Percentiles rank a stretch among this genome's conserved stretches.
These are phyloP conservation scores for Autographa pulchrina DNA, from an alignment of 2,888 invertebrate genomes.

Conservation along the genomic window DNA sequence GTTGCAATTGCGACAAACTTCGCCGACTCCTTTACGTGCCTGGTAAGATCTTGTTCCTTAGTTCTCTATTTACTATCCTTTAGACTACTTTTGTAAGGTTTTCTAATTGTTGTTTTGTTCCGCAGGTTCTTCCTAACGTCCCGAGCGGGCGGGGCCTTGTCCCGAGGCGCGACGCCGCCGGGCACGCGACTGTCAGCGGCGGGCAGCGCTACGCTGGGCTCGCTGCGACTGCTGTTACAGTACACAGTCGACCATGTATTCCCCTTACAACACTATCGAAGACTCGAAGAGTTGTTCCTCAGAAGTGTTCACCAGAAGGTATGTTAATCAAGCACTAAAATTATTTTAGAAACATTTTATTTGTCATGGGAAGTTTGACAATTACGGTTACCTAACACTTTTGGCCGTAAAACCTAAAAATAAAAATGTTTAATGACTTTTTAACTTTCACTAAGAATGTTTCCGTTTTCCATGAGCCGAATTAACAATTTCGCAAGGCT, in stretches of 20 bases:
- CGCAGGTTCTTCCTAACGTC: slow-evolving; percentile 91
- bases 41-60: slow-evolving; percentile 90
- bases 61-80: background rate
- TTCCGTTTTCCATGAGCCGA: too few relatives aligned
- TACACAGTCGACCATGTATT: slow-evolving; percentile 97
- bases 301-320: slow-evolving; percentile 92
- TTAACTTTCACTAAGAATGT: too few relatives aligned
- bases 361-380: too few relatives aligned
- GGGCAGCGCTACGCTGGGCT: slow-evolving; percentile 91
- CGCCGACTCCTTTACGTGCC: slow-evolving; percentile 87
- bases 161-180: slow-evolving; percentile 93
- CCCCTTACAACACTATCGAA: slow-evolving; percentile 94
- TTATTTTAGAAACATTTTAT: background rate
- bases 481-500: too few relatives aligned
- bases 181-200: slow-evolving; percentile 92
- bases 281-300: slow-evolving; percentile 93
- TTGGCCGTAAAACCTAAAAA: too few relatives aligned
- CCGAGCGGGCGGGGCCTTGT: slow-evolving; percentile 90
- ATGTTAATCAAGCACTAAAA: slow-evolving; percentile 17
- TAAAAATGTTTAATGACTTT: too few relatives aligned
- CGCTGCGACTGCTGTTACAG: slow-evolving; percentile 95
- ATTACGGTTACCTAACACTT: too few relatives aligned
- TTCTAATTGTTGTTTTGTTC: background rate
- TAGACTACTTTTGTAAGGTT: background rate
- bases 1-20: slow-evolving; percentile 92